These are phyloP conservation scores for Prunella himalayana DNA, from an alignment of 2,113 vertebrate species.

Conservation along the genomic window DNA sequence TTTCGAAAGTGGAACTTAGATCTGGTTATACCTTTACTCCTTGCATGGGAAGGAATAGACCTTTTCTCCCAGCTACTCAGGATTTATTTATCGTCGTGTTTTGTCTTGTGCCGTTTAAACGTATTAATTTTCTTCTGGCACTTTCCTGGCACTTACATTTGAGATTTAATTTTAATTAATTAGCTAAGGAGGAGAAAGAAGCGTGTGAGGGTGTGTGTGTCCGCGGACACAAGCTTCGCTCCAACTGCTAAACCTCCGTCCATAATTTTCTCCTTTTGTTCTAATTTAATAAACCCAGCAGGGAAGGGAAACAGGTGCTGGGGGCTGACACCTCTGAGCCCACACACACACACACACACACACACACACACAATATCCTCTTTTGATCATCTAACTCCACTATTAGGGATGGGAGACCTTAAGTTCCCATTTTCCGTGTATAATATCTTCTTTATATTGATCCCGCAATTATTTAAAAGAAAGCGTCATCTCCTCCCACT, in stretches of 20 bases:
- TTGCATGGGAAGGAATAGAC: background rate
- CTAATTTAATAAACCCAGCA: conserved; percentile 48
- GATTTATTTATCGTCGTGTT: background rate
- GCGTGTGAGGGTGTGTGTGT: background rate
- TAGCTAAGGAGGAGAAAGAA: background rate
- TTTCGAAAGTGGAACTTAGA: background rate
- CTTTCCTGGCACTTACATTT: background rate
- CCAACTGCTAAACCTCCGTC: background rate
- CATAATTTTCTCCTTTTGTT: conserved; percentile 28
- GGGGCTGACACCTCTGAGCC: background rate
- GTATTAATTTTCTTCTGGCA: conserved; percentile 11
- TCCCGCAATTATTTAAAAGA: conserved; percentile 75
- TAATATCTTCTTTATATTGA: conserved; percentile 59
- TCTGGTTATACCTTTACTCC: background rate
- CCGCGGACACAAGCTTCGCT: background rate
- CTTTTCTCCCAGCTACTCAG: background rate
- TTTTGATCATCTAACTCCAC: background rate
- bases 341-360: background rate
- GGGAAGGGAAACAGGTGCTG: conserved; percentile 20
- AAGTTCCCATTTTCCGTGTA: conserved; percentile 11
- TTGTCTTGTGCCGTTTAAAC: background rate
- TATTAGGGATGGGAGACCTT: conserved; percentile 7
- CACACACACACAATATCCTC: background rate
- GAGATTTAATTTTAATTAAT: conserved; percentile 55
- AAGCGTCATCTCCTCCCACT: conserved; percentile 70